phyloP scores from a whole-genome alignment of 2,113 vertebrate genomes.

The Phainopepla nitens region DNA sequence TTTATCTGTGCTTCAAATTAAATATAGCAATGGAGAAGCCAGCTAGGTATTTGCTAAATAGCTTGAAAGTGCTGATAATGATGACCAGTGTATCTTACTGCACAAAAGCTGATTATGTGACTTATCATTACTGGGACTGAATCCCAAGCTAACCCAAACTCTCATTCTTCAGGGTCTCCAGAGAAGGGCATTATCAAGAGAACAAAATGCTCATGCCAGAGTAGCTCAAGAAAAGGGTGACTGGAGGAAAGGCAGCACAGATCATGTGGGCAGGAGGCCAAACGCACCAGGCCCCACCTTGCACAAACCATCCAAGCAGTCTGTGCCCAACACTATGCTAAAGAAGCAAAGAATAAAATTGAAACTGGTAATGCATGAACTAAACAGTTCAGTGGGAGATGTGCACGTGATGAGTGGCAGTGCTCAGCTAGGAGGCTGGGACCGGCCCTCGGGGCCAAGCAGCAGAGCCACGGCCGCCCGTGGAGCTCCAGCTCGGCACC shows the following conservation, averaged over 20 bases:
- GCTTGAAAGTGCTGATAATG: neutral
- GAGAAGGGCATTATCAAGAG: neutral
- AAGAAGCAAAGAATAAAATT: neutral
- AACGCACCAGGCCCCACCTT: rapidly evolving
- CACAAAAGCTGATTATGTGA: neutral
- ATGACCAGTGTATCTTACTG: neutral
- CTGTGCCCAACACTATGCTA: neutral
- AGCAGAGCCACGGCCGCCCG: rapidly evolving
- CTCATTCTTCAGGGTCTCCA: neutral
- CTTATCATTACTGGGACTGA: neutral
- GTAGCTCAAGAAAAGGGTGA: neutral
- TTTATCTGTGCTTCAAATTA: neutral
- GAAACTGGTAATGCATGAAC: neutral
- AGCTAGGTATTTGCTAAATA: neutral
- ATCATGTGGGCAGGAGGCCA: neutral
- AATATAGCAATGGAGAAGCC: neutral
- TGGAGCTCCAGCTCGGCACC: neutral
- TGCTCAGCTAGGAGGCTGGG: neutral
- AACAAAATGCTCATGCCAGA: neutral
- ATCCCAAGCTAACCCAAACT: neutral
- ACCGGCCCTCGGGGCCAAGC: neutral
- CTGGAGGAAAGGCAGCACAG: neutral
- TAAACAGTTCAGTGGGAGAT: neutral
- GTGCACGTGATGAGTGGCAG: neutral
- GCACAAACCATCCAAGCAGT: neutral